Conservation (phyloP, 1,140 invertebrate species). For the Sitodiplosis mosellana region DNA sequence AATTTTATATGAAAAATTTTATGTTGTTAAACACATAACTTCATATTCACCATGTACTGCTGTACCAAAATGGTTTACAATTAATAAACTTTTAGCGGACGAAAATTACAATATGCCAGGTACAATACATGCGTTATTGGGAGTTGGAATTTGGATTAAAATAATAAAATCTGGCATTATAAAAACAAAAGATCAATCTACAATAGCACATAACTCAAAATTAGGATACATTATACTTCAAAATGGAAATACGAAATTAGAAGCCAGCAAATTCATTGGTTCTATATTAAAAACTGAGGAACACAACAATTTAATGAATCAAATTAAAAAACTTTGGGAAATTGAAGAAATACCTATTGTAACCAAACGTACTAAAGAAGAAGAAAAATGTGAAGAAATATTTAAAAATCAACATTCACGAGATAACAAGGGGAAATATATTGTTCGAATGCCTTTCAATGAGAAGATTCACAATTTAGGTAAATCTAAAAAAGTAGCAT, state of each 20-base stretch:
- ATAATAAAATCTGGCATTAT: background rate
- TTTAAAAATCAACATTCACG: background rate
- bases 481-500: background rate
- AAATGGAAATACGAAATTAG: background rate
- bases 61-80: background rate
- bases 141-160: background rate
- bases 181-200: background rate
- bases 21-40: background rate
- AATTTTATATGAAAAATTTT: background rate
- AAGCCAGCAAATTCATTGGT: background rate
- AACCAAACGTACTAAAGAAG: background rate
- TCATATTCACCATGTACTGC: background rate
- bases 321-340: background rate
- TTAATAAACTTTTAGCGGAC: background rate
- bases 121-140: background rate
- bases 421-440: background rate
- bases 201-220: background rate
- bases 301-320: background rate
- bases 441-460: background rate
- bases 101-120: too few species aligned
- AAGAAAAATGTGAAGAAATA: background rate
- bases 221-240: background rate
- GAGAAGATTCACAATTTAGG: background rate
- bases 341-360: background rate
- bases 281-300: background rate